phyloP scores from a whole-genome alignment of 2,113 vertebrate genomes.

The Bubo blakistoni region DNA sequence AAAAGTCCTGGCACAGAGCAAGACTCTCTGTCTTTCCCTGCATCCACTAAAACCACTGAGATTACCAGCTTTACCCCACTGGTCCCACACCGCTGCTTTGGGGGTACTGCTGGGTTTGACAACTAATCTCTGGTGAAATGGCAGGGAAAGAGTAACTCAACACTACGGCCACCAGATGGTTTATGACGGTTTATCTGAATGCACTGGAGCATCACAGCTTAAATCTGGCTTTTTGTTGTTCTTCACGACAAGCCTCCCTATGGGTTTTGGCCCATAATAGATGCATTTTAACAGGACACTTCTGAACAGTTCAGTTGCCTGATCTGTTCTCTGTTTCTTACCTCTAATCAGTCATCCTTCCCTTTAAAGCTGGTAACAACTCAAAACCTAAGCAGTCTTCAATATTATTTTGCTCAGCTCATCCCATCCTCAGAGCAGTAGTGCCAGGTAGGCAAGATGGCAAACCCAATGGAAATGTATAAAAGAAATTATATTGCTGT shows the following conservation, averaged over 20 bases:
- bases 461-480: background rate
- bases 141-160: background rate
- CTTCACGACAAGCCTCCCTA: background rate
- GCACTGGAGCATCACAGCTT: background rate
- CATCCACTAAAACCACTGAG: fast-evolving
- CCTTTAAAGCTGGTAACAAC: background rate
- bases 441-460: background rate
- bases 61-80: background rate
- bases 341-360: background rate
- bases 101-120: background rate
- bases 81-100: background rate
- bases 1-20: background rate
- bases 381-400: background rate
- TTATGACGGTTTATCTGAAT: background rate
- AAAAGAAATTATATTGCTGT: background rate
- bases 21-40: background rate
- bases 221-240: background rate
- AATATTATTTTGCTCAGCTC: background rate
- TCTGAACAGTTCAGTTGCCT: background rate
- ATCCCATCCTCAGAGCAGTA: background rate
- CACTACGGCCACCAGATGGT: fast-evolving
- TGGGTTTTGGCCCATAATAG: background rate
- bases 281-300: background rate
- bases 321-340: background rate
- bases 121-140: background rate